phyloP scores from a whole-genome alignment of 2,797 vertebrate species.

The Pantherophis vulpinus region DNA sequence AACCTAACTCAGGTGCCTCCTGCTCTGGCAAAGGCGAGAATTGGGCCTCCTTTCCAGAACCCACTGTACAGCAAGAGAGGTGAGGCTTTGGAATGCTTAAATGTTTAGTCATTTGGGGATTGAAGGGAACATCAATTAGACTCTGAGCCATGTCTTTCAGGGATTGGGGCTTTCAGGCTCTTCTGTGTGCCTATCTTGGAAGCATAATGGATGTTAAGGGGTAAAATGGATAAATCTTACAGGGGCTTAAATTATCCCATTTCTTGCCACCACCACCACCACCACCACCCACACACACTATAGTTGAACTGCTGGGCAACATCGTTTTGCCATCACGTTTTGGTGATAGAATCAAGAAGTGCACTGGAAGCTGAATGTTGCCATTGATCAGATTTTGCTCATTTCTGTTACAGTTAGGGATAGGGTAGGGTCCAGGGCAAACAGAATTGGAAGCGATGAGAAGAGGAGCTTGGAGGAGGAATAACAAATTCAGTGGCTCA shows the following conservation, averaged over 20 bases:
- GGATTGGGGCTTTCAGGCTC: neutral
- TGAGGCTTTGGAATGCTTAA: neutral
- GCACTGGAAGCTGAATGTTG: neutral
- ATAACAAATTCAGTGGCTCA: neutral
- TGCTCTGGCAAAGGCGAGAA: constrained; percentile 12
- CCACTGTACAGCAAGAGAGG: constrained; percentile 23
- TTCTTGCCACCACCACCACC: neutral
- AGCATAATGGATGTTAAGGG: neutral
- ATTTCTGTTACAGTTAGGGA: neutral
- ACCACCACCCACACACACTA: neutral
- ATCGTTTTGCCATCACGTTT: neutral
- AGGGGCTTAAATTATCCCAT: neutral
- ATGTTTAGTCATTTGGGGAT: neutral
- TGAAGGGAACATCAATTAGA: neutral
- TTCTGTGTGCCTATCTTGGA: neutral
- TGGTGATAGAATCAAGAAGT: neutral
- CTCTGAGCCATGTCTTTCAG: neutral
- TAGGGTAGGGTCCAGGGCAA: too few species aligned
- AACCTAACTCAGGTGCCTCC: neutral
- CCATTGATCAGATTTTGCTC: neutral
- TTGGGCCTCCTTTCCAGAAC: constrained; percentile 47
- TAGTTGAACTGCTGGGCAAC: neutral
- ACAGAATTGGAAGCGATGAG: neutral
- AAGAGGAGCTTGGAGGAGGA: neutral
- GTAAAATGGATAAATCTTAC: neutral